Conservation (phyloP, 2,888 invertebrate species). For the Pristionchus japonicus region DNA sequence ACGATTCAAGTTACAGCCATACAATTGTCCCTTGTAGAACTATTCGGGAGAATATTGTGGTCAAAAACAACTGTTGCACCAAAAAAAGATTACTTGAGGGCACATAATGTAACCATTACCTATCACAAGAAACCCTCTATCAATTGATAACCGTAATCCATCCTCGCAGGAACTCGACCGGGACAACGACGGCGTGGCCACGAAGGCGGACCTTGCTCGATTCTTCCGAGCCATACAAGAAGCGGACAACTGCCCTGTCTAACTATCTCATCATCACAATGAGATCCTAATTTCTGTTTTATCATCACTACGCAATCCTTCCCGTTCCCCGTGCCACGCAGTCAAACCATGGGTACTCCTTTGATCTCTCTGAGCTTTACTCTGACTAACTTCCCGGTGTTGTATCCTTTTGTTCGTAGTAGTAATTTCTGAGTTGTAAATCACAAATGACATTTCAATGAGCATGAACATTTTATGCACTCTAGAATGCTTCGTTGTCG, state of each 20-base stretch:
- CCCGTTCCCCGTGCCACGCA: neutral
- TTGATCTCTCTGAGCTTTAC: neutral
- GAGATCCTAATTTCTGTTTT: neutral
- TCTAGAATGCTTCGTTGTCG: too few species aligned
- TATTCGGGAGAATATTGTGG: too few species aligned
- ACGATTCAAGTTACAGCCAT: too few species aligned
- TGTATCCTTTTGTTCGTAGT: neutral
- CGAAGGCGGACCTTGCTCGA: constrained; percentile 56
- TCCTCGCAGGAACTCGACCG: constrained; percentile 53
- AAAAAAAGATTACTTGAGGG: too few species aligned
- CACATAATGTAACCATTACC: too few species aligned
- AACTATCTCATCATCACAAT: neutral
- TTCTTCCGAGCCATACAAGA: constrained; percentile 53
- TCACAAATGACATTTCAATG: constrained; percentile 1
- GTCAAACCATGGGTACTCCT: neutral
- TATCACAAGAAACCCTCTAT: too few species aligned
- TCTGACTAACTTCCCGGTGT: neutral
- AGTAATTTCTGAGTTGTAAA: neutral
- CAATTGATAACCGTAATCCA: too few species aligned
- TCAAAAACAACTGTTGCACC: too few species aligned
- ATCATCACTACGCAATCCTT: too few species aligned
- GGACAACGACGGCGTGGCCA: constrained; percentile 60
- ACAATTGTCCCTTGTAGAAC: too few species aligned
- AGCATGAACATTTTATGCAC: neutral
- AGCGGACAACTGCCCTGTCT: constrained; percentile 35